These are phyloP conservation scores for Eptatretus burgeri DNA, from an alignment of 2,113 vertebrate species.

Conservation along the genomic window DNA sequence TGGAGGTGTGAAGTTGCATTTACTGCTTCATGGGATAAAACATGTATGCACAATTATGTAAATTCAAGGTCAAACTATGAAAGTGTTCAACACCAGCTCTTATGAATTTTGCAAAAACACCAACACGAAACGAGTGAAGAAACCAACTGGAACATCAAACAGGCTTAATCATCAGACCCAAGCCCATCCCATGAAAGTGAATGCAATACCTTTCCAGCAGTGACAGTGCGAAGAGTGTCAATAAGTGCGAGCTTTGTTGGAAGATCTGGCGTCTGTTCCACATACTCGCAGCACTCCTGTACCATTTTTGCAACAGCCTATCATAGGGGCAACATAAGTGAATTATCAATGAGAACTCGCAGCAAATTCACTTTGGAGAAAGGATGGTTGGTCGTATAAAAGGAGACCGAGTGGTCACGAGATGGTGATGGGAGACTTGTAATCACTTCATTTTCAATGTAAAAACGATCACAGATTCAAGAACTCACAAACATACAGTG, in stretches of 20 bases:
- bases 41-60: neutral
- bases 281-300: conserved; percentile 78
- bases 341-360: too few species aligned
- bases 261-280: conserved; percentile 51
- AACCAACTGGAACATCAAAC: neutral
- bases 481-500: too few species aligned
- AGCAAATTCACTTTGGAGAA: too few species aligned
- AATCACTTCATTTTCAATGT: too few species aligned
- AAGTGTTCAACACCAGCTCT: neutral
- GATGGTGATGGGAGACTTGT: too few species aligned
- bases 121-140: neutral
- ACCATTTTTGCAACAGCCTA: conserved; percentile 99
- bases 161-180: neutral
- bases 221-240: conserved; percentile 75
- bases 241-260: conserved; percentile 68
- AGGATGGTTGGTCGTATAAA: too few species aligned
- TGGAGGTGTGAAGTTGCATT: too few species aligned
- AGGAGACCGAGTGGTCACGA: too few species aligned
- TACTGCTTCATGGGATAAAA: neutral
- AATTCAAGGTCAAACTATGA: neutral
- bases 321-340: conserved; percentile 11
- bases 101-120: neutral
- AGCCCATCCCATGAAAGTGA: too few species aligned
- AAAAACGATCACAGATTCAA: too few species aligned
- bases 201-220: conserved; percentile 61